phyloP scores from a whole-genome alignment of 2,797 vertebrate genomes.

The Hyperoplus immaculatus region DNA sequence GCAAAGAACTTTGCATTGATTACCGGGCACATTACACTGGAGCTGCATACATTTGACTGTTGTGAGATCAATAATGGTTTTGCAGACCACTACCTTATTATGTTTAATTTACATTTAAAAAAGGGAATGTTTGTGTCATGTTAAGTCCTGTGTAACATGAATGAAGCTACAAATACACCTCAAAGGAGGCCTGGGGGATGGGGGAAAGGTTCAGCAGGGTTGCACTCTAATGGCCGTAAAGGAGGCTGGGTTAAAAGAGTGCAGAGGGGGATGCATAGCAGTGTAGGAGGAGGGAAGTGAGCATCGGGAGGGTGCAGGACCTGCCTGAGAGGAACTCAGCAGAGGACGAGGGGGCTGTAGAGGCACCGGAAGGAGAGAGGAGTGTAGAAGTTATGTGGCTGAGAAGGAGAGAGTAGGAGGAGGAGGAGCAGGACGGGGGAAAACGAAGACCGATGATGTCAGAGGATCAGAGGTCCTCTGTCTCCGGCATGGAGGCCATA shows the following conservation, averaged over 20 bases:
- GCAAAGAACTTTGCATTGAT: conserved; percentile 47
- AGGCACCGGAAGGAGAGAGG: conserved; percentile 78
- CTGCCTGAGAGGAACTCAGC: conserved; percentile 90
- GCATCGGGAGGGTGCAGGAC: conserved; percentile 74
- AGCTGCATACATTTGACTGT: conserved; percentile 20
- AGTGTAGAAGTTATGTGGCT: conserved; percentile 67
- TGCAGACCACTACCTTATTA: background rate
- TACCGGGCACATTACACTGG: conserved; percentile 36
- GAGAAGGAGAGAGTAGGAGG: conserved; percentile 65
- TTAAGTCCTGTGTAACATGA: conserved; percentile 39
- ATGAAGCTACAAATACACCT: conserved; percentile 65
- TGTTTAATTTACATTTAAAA: conserved; percentile 19
- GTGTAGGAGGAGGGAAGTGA: conserved; percentile 26
- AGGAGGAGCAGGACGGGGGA: background rate
- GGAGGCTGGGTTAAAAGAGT: conserved; percentile 40
- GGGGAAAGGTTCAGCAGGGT: conserved; percentile 9
- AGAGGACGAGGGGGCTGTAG: conserved; percentile 78
- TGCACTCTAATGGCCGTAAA: conserved; percentile 18
- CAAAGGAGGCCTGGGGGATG: conserved; percentile 51
- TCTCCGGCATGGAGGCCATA: conserved; percentile 89
- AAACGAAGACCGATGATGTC: conserved; percentile 52
- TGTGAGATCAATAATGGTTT: conserved; percentile 10
- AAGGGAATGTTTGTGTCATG: conserved; percentile 17
- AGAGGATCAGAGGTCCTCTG: conserved; percentile 93
- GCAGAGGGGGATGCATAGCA: conserved; percentile 42